phyloP scores from a whole-genome alignment of 2,888 invertebrate genomes.

The Calliphora vomitoria region DNA sequence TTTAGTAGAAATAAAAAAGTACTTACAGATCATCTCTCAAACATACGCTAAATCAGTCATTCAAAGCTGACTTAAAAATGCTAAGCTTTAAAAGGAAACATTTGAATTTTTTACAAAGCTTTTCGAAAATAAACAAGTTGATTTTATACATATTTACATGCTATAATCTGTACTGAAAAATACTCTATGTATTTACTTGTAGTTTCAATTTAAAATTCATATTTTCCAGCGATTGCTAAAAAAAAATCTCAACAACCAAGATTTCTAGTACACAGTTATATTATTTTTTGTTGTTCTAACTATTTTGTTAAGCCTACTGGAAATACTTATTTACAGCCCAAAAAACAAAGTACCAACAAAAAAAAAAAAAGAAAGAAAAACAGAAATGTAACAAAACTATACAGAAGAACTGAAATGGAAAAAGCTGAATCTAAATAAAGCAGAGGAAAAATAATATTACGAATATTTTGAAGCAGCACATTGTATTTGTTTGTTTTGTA shows the following conservation, averaged over 20 bases:
- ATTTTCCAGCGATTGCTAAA: background rate
- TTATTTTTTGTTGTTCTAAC: background rate
- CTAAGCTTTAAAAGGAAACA: too few relatives aligned
- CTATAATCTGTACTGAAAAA: too few relatives aligned
- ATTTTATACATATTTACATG: background rate
- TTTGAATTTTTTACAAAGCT: too few relatives aligned
- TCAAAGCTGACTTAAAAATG: too few relatives aligned
- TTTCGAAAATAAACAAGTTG: background rate
- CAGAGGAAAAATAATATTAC: background rate
- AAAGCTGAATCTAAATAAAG: conserved; percentile 7
- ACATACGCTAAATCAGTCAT: too few relatives aligned
- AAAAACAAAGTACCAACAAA: conserved; percentile 18
- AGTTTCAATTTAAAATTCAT: background rate
- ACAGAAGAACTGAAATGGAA: background rate
- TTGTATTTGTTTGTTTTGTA: background rate
- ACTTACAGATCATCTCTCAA: too few relatives aligned
- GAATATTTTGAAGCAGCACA: conserved; percentile 12
- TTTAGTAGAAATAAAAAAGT: too few relatives aligned
- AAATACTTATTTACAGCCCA: conserved; percentile 29
- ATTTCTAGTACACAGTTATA: background rate
- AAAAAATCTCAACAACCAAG: background rate
- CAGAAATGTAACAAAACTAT: background rate
- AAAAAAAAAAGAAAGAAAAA: conserved; percentile 16
- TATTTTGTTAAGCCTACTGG: conserved; percentile 34
- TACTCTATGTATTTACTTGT: background rate